A percentile compares a stretch with the other conserved stretches of the same genome.
Conservation (phyloP, 2,113 vertebrate species). For the Scomber colias region DNA sequence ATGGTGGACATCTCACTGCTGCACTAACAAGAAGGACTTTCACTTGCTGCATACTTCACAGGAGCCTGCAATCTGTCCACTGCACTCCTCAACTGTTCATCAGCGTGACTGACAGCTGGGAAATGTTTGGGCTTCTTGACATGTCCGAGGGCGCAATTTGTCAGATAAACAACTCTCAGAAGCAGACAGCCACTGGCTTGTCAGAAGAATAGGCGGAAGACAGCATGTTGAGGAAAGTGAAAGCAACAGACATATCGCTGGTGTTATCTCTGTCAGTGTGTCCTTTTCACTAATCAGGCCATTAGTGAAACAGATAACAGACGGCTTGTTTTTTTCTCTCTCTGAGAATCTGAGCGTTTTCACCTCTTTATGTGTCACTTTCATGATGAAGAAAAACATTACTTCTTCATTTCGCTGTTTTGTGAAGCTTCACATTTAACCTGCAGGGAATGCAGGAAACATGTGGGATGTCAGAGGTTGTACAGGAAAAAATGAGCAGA, state of each 20-base stretch:
- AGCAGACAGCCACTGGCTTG: conserved; percentile 17
- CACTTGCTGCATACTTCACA: conserved; percentile 69
- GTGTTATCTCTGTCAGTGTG: conserved; percentile 44
- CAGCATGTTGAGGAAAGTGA: not conserved
- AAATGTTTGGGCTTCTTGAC: conserved; percentile 53
- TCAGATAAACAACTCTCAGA: conserved; percentile 60
- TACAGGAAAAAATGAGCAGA: not conserved
- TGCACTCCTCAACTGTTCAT: conserved; percentile 16
- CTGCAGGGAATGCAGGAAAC: not conserved
- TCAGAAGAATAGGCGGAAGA: conserved; percentile 7
- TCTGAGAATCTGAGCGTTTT: conserved; percentile 8
- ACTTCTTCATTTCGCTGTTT: not conserved
- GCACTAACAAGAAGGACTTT: conserved; percentile 67
- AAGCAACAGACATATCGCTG: not conserved
- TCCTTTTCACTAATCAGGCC: conserved; percentile 42
- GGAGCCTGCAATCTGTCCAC: conserved; percentile 50
- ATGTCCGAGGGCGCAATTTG: conserved; percentile 36
- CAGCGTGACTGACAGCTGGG: conserved; percentile 59
- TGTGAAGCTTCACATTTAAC: conserved; percentile 10
- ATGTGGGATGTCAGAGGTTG: not conserved
- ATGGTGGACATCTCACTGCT: conserved; percentile 54
- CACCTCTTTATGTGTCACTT: not conserved
- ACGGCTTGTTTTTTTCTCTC: not conserved
- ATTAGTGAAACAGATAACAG: conserved; percentile 49
- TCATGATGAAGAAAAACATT: not conserved